Evolutionary conservation across 53 echinoderm and acorn worm species (phyloP).

Genomic region (Luidia sarsii): DNA sequence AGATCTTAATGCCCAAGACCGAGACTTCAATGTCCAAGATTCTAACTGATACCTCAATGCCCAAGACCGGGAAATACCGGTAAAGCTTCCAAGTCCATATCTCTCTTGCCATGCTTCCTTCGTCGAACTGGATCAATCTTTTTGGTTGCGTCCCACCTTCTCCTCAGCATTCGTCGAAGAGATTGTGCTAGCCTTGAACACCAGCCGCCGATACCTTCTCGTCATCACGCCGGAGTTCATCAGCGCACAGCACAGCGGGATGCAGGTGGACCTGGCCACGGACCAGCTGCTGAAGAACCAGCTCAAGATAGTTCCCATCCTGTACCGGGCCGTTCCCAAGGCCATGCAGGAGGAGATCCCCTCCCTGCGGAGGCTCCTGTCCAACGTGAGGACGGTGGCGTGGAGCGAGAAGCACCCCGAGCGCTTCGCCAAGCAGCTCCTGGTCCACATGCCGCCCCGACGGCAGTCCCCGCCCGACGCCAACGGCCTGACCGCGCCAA

Average conservation of each 20-base stretch:
- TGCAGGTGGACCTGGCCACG: slow-evolving; percentile 39
- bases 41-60: too few species aligned
- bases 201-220: slow-evolving; percentile 44
- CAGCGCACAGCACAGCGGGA: slow-evolving; percentile 23
- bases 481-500: too few species aligned
- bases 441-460: slow-evolving; percentile 32
- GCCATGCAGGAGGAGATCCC: background rate
- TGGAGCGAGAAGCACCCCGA: slow-evolving; percentile 23
- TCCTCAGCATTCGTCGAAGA: slow-evolving; percentile 40
- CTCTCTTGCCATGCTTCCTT: background rate
- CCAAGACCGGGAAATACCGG: background rate
- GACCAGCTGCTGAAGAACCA: slow-evolving; percentile 38
- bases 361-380: slow-evolving; percentile 10
- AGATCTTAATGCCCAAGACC: background rate
- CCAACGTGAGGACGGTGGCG: background rate
- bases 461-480: background rate
- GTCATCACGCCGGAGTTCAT: slow-evolving; percentile 53
- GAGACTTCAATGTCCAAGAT: too few species aligned
- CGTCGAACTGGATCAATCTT: background rate
- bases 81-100: background rate
- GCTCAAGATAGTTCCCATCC: slow-evolving; percentile 42
- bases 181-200: slow-evolving; percentile 22
- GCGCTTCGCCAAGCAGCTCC: background rate
- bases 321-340: slow-evolving; percentile 18
- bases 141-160: background rate